Conservation (phyloP, 2,113 vertebrate species). For the Nanger granti region DNA sequence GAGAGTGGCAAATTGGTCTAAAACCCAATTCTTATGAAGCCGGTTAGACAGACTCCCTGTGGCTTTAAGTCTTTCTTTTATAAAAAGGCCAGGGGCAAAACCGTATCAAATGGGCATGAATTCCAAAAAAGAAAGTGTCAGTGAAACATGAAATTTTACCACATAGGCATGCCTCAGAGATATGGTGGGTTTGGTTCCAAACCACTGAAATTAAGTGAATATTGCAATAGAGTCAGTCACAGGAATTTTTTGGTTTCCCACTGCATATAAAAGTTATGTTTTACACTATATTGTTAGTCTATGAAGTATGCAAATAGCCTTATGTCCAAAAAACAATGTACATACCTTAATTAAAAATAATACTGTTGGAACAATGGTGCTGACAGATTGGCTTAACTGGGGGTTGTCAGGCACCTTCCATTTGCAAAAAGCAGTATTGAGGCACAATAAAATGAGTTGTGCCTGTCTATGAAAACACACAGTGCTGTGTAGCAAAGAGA, state of each 20-base stretch:
- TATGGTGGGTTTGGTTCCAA: not conserved
- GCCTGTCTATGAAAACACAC: not conserved
- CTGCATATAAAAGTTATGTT: not conserved
- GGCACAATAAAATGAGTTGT: not conserved
- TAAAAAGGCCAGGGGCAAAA: not conserved
- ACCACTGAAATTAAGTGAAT: not conserved
- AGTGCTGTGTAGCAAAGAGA: not conserved
- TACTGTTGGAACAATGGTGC: not conserved
- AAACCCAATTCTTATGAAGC: not conserved
- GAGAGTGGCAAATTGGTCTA: not conserved
- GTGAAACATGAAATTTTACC: not conserved
- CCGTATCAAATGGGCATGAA: not conserved
- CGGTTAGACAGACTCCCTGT: not conserved
- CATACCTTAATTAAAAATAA: not conserved
- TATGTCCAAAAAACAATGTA: not conserved
- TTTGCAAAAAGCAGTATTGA: not conserved
- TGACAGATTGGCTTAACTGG: not conserved
- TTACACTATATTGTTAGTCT: not conserved
- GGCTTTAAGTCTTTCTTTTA: slow-evolving; percentile 9
- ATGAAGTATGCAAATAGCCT: not conserved
- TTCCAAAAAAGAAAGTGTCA: not conserved
- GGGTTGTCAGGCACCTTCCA: not conserved
- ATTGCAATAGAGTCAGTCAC: not conserved
- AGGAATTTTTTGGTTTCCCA: not conserved
- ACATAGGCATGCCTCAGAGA: not conserved